Conservation (phyloP, 1,140 invertebrate species). For the Apis dorsata region DNA sequence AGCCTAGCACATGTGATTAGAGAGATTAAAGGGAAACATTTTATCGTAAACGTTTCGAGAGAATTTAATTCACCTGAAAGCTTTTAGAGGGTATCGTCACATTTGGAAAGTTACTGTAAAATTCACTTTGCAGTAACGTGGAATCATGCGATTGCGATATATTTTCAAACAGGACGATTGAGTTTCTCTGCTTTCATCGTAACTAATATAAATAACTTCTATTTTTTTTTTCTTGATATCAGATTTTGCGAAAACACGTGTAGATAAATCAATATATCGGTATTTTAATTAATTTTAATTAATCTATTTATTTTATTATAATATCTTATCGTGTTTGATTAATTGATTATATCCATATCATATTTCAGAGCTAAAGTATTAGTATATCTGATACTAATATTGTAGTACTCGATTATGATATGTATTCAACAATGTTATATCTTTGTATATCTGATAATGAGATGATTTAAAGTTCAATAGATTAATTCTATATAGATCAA, state of each 20-base stretch:
- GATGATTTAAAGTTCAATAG: too few species aligned
- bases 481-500: too few species aligned
- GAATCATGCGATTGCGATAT: conserved; percentile 41
- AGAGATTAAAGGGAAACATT: conserved; percentile 67
- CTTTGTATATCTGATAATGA: too few species aligned
- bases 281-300: not conserved
- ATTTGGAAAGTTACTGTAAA: conserved; percentile 53
- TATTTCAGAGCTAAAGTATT: too few species aligned
- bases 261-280: not conserved
- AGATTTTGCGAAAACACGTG: not conserved
- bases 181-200: conserved; percentile 14
- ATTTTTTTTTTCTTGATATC: not conserved
- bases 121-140: conserved; percentile 26
- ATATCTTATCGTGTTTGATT: too few species aligned
- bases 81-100: conserved; percentile 53
- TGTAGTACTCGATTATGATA: too few species aligned
- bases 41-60: conserved; percentile 63
- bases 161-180: conserved; percentile 47
- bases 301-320: too few species aligned
- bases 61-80: conserved; percentile 65
- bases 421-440: too few species aligned
- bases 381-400: too few species aligned
- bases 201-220: not conserved
- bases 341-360: too few species aligned
- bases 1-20: conserved; percentile 57